Conservation (phyloP, 1,140 invertebrate species). For the Drosophila athabasca region DNA sequence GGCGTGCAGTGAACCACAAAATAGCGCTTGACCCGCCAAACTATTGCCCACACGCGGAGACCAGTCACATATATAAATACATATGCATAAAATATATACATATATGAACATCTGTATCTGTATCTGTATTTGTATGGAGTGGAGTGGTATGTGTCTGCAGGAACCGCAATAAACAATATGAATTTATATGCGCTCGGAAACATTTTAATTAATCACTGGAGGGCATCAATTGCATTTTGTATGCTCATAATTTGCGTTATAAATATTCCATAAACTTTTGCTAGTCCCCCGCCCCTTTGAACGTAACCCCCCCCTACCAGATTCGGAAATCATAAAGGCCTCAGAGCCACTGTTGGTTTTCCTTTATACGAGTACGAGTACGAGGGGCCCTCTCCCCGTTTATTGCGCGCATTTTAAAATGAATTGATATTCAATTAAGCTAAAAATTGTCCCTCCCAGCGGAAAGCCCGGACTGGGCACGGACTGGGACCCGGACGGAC, state of each 20-base stretch:
- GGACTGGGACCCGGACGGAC: not conserved
- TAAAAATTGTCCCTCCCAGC: conserved; percentile 32
- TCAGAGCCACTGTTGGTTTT: conserved; percentile 14
- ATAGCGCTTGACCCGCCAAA: conserved; percentile 44
- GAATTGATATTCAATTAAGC: conserved; percentile 81
- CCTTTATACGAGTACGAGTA: not conserved
- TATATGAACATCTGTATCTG: not conserved
- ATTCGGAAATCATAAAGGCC: conserved; percentile 12
- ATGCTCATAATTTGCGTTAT: conserved; percentile 77
- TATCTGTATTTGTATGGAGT: conserved; percentile 1
- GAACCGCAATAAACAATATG: conserved; percentile 71
- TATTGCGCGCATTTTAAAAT: conserved; percentile 54
- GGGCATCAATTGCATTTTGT: conserved; percentile 81
- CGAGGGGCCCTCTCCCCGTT: not conserved
- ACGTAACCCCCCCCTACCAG: no score
- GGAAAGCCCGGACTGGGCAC: not conserved
- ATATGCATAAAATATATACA: not conserved
- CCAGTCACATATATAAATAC: not conserved
- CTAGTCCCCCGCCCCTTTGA: not conserved
- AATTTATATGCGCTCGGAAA: conserved; percentile 77
- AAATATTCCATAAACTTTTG: conserved; percentile 66
- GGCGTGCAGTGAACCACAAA: conserved; percentile 46
- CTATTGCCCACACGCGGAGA: conserved; percentile 7
- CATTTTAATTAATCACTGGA: conserved; percentile 80
- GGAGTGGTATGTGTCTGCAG: conserved; percentile 23